Percentiles rank a stretch among this genome's conserved stretches.
phyloP scores from a whole-genome alignment of 2,888 invertebrate species.

The Alloscopus bannaensis region DNA sequence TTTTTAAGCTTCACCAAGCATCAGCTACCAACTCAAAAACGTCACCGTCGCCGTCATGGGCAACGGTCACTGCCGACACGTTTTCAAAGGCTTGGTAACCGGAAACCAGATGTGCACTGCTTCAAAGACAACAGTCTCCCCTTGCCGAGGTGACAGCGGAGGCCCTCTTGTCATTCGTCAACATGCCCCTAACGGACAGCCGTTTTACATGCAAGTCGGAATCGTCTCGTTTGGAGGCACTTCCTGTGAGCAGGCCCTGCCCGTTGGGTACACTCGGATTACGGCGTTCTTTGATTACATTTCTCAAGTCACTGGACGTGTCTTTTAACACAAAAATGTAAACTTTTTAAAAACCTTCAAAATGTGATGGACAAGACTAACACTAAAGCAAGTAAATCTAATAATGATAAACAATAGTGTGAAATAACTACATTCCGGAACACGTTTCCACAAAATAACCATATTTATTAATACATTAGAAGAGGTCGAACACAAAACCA shows the following conservation, averaged over 20 bases:
- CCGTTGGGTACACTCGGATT: conserved; percentile 70
- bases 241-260: conserved; percentile 70
- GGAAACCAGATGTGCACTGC: conserved; percentile 72
- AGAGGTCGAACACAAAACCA: too few species aligned
- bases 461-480: too few species aligned
- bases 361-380: too few species aligned
- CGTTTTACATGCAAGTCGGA: conserved; percentile 70
- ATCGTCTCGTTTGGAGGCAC: conserved; percentile 71
- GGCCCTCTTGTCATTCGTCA: conserved; percentile 69
- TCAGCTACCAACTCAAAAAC: conserved; percentile 66
- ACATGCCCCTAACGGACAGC: conserved; percentile 63
- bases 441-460: too few species aligned
- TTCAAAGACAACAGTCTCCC: conserved; percentile 69
- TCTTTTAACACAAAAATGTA: conserved; percentile 56
- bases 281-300: conserved; percentile 72
- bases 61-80: conserved; percentile 69
- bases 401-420: too few species aligned
- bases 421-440: too few species aligned
- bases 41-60: conserved; percentile 69
- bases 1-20: conserved; percentile 37
- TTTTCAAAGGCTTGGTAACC: conserved; percentile 70
- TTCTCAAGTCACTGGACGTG: conserved; percentile 61
- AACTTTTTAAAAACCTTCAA: too few species aligned
- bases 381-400: too few species aligned
- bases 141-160: conserved; percentile 67